Evolutionary conservation across 2,888 invertebrate genomes (phyloP).

Genomic region (Nymphalis c-album): DNA sequence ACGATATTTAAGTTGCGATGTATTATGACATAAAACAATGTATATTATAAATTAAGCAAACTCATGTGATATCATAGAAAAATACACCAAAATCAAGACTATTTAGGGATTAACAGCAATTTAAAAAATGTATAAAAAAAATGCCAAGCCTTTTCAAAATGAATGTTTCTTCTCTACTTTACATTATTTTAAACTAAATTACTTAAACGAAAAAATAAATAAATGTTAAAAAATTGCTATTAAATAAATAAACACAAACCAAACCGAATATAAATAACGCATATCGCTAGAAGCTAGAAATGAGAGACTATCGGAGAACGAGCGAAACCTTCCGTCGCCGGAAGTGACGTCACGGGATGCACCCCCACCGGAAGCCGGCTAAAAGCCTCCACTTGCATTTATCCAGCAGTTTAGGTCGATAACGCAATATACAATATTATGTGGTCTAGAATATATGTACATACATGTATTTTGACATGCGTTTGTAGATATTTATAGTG

Average conservation of each 20-base stretch:
- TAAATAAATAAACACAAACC: background rate
- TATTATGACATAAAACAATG: too few species aligned
- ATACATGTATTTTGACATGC: background rate
- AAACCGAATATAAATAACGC: slow-evolving; percentile 8
- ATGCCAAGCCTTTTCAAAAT: too few species aligned
- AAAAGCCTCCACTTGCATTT: slow-evolving; percentile 71
- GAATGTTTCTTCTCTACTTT: too few species aligned
- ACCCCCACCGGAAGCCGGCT: slow-evolving; percentile 65
- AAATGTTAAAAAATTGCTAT: background rate
- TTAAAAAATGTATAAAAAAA: too few species aligned
- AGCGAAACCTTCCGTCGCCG: slow-evolving; percentile 40
- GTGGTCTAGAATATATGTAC: background rate
- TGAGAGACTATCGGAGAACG: slow-evolving; percentile 38
- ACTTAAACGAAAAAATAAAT: too few species aligned
- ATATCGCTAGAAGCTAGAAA: slow-evolving; percentile 31
- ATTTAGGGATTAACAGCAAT: too few species aligned
- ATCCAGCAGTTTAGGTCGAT: slow-evolving; percentile 48
- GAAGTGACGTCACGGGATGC: slow-evolving; percentile 65
- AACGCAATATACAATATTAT: slow-evolving; percentile 16
- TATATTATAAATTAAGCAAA: too few species aligned
- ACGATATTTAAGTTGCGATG: too few species aligned
- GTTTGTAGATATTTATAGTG: background rate
- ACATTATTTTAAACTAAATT: too few species aligned
- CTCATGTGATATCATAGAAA: too few species aligned
- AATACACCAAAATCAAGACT: too few species aligned